These are phyloP conservation scores for Drosophila lutescens DNA, from an alignment of 2,888 invertebrate species.

Conservation along the genomic window DNA sequence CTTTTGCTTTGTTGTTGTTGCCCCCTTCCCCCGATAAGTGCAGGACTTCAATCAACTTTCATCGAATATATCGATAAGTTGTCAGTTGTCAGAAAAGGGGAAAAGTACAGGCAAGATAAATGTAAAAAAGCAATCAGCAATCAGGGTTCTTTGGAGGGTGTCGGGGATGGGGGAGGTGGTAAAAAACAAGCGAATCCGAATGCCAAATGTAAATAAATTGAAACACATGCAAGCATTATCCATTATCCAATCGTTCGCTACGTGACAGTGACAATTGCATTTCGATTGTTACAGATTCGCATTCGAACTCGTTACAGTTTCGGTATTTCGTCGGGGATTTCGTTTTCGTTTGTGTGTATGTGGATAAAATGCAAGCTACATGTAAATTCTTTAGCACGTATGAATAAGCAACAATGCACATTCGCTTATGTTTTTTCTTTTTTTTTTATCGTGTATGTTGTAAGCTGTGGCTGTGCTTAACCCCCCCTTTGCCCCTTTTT, in stretches of 20 bases:
- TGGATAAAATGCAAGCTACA: conserved; percentile 28
- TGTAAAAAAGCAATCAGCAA: conserved; percentile 32
- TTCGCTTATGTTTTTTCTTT: conserved; percentile 4
- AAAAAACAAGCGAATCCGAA: conserved; percentile 57
- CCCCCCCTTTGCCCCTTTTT: conserved; percentile 5
- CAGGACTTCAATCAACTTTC: conserved; percentile 28
- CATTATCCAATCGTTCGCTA: conserved; percentile 49
- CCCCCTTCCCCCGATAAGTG: conserved; percentile 3
- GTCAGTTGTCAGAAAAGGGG: conserved; percentile 27
- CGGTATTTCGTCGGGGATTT: conserved; percentile 7
- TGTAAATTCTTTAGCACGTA: conserved; percentile 31
- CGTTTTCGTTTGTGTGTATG: neutral
- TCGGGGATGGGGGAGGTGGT: neutral
- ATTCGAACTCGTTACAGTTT: conserved; percentile 26
- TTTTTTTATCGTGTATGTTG: conserved; percentile 9
- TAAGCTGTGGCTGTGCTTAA: conserved; percentile 46
- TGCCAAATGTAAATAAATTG: conserved; percentile 68
- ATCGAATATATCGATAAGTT: conserved; percentile 41
- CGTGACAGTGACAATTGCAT: conserved; percentile 72
- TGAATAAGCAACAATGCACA: conserved; percentile 26
- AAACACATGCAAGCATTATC: conserved; percentile 76
- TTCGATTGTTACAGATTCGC: conserved; percentile 39
- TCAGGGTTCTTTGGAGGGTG: conserved; percentile 11
- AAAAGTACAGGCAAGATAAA: conserved; percentile 26
- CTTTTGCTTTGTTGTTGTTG: conserved; percentile 20